These are phyloP conservation scores for Leucania comma DNA, from an alignment of 2,888 invertebrate genomes.

Conservation along the genomic window DNA sequence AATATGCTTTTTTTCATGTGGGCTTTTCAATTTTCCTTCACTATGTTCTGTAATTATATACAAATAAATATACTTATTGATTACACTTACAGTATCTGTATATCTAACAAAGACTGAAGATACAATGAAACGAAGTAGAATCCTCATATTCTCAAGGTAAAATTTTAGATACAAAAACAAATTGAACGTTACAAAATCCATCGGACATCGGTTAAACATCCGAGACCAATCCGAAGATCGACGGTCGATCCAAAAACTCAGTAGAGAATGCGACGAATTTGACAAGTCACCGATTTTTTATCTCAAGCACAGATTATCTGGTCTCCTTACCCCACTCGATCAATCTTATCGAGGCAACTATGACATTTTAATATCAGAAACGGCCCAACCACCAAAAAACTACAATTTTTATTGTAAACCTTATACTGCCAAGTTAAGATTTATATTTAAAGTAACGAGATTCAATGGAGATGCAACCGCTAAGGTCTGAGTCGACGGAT, in stretches of 20 bases:
- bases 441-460: constrained; percentile 47
- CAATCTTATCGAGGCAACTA: constrained; percentile 89
- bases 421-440: constrained; percentile 33
- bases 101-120: too few species aligned
- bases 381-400: constrained; percentile 48
- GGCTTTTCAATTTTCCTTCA: too few species aligned
- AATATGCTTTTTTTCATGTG: too few species aligned
- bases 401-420: constrained; percentile 53
- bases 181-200: constrained; percentile 62
- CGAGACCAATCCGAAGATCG: constrained; percentile 77
- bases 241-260: constrained; percentile 75
- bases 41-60: too few species aligned
- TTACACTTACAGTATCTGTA: too few species aligned
- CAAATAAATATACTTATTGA: too few species aligned
- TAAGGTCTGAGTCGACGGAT: constrained; percentile 86
- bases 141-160: constrained; percentile 23
- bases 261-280: constrained; percentile 89
- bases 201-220: constrained; percentile 68
- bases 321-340: constrained; percentile 89
- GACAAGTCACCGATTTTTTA: constrained; percentile 90
- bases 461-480: constrained; percentile 76
- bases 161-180: constrained; percentile 40
- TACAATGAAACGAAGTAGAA: background rate
- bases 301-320: constrained; percentile 86
- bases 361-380: constrained; percentile 70